Conservation (phyloP, 2,113 vertebrate genomes). For the Harpagus bidentatus region DNA sequence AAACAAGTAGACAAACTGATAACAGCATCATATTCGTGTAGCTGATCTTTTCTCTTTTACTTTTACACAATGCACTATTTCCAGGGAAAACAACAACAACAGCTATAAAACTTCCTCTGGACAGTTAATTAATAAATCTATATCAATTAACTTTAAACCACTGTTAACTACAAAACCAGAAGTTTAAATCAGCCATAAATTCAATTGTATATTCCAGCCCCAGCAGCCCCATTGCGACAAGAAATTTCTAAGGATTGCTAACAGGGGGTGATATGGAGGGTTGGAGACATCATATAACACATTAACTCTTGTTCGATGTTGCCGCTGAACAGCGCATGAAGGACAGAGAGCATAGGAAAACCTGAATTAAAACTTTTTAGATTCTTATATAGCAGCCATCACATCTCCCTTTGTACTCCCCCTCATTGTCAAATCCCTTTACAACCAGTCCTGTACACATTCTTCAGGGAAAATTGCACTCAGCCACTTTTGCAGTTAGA, state of each 20-base stretch:
- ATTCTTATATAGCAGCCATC: background rate
- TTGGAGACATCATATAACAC: background rate
- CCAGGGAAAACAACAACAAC: background rate
- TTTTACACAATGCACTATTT: background rate
- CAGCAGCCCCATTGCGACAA: background rate
- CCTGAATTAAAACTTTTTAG: background rate
- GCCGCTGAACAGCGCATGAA: background rate
- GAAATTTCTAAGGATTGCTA: background rate
- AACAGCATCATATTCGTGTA: background rate
- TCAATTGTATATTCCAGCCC: background rate
- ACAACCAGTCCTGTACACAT: background rate
- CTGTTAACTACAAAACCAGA: background rate
- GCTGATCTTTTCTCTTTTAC: background rate
- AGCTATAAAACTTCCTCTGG: constrained; percentile 8
- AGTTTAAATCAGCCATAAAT: background rate
- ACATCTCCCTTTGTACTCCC: background rate
- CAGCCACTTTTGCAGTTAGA: background rate
- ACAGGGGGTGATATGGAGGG: background rate
- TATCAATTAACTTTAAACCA: constrained; percentile 9
- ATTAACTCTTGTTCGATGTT: background rate
- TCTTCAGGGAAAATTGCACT: background rate
- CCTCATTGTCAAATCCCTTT: background rate
- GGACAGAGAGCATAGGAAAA: background rate
- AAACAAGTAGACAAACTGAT: constrained; percentile 42
- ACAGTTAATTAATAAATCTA: constrained; percentile 36